Base-by-base conservation (phyloP, 2,888 invertebrate species). In the Axea sp. region DNA sequence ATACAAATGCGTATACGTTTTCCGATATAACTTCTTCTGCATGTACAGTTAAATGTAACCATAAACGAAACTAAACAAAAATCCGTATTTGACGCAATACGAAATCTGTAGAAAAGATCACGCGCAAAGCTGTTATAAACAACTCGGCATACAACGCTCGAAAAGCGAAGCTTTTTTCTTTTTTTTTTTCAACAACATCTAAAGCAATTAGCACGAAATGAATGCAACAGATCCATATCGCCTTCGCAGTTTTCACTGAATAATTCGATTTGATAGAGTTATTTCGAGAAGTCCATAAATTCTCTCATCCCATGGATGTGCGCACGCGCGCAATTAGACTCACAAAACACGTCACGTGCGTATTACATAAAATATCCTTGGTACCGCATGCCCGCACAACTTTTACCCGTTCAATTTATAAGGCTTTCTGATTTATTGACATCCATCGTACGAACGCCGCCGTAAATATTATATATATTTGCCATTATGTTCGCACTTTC, bases 291-390 rank as follows among this genome's bases (percentile, higher is more conserved):
- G 37, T 8, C 47, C 45, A 47, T 47, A 62, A 62, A 57, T 64
- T 62, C 28, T 37, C 55, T 31, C 53, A 28, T 12, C 14, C 22
- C 6, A 31, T 39, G 39, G 41, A 60, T 68, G 68, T 22, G 39
- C 49, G 22, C 31, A 15, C 45, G 45, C 30, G 47, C 14, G 39
- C 47, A 71, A 55, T 71, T 62, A 62, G 53, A 62, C 31, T 71
- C 55, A 71, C 71, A 62, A 71, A 71, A 71, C 47, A 41, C 33
- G 51, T 68, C 59, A 62, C 47, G 53, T 35, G 69, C 39, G 45
- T 60, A 62, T 71, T 71, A 71, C 62, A 71, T 69, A 69, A 69
- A 69, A 69, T 55, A 45, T 53, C 30, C 3, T 12, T 7, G n/a
- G 19, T 12, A 28, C 19, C 28, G 33, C 30, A 17, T 39, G 37